phyloP scores from a whole-genome alignment of 2,888 invertebrate genomes.

The Cistogaster globosa region DNA sequence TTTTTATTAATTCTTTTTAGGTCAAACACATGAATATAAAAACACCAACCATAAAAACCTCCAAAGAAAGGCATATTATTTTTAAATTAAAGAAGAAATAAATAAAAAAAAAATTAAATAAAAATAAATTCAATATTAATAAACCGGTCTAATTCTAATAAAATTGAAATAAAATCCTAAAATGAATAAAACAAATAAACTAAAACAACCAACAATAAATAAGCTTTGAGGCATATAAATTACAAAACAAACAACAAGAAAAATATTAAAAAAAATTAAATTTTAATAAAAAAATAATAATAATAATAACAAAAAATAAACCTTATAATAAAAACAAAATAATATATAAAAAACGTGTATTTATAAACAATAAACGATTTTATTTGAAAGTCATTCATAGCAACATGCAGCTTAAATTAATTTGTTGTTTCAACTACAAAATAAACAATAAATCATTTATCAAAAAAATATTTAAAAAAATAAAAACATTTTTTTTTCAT shows the following conservation, averaged over 20 bases:
- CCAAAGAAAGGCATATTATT: conserved; percentile 73
- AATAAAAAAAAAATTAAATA: too few species aligned
- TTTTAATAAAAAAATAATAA: too few species aligned
- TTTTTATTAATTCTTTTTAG: conserved; percentile 57
- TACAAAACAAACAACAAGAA: conserved; percentile 28
- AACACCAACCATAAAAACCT: conserved; percentile 64
- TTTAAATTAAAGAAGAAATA: conserved; percentile 57
- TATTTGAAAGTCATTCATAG: too few species aligned
- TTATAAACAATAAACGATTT: too few species aligned
- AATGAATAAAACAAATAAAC: conserved; percentile 48
- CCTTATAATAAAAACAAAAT: conserved; percentile 8
- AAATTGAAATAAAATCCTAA: conserved; percentile 50
- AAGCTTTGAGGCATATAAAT: conserved; percentile 47
- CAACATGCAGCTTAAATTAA: too few species aligned
- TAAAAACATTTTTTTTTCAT: too few species aligned
- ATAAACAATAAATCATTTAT: too few species aligned
- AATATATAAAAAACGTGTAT: too few species aligned
- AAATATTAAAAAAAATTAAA: too few species aligned
- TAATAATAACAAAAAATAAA: conserved; percentile 35
- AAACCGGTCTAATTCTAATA: conserved; percentile 40
- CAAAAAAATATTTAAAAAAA: too few species aligned
- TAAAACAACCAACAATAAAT: conserved; percentile 37
- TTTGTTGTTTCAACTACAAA: too few species aligned
- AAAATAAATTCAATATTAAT: conserved; percentile 65
- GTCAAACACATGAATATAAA: conserved; percentile 75